Percentiles rank a stretch among this genome's conserved stretches.
phyloP scores from a whole-genome alignment of 2,113 vertebrate genomes.

The Paradoxurus hermaphroditus region DNA sequence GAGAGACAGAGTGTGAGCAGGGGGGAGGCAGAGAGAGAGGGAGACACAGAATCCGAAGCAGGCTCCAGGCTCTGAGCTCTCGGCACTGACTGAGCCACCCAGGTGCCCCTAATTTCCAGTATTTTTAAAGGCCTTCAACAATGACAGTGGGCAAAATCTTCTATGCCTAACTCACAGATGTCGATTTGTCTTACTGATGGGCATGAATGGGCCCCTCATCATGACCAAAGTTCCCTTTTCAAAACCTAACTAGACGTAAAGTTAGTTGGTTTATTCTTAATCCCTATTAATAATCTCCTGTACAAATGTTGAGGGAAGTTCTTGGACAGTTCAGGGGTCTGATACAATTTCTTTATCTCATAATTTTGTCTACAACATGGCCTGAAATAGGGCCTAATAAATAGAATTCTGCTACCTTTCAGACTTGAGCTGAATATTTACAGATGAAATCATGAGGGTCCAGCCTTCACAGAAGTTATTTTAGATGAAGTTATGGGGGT shows the following conservation, averaged over 20 bases:
- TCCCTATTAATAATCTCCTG: not conserved
- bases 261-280: not conserved
- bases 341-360: not conserved
- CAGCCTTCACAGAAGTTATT: not conserved
- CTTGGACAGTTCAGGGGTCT: slow-evolving; percentile 6
- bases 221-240: not conserved
- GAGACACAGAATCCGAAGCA: too few relatives aligned
- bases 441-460: not conserved
- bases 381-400: not conserved
- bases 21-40: too few relatives aligned
- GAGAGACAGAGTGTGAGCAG: too few relatives aligned
- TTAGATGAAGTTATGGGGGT: not conserved
- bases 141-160: not conserved
- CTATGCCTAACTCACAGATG: not conserved
- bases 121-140: slow-evolving; percentile 26
- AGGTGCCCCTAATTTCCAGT: too few relatives aligned
- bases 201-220: not conserved
- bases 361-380: not conserved
- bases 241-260: not conserved
- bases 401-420: not conserved
- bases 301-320: not conserved
- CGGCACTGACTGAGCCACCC: too few relatives aligned
- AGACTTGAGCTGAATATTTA: slow-evolving; percentile 9
- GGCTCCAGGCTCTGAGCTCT: too few relatives aligned
- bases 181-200: not conserved